Conservation (phyloP, 2,113 vertebrate species). For the Labrus mixtus region DNA sequence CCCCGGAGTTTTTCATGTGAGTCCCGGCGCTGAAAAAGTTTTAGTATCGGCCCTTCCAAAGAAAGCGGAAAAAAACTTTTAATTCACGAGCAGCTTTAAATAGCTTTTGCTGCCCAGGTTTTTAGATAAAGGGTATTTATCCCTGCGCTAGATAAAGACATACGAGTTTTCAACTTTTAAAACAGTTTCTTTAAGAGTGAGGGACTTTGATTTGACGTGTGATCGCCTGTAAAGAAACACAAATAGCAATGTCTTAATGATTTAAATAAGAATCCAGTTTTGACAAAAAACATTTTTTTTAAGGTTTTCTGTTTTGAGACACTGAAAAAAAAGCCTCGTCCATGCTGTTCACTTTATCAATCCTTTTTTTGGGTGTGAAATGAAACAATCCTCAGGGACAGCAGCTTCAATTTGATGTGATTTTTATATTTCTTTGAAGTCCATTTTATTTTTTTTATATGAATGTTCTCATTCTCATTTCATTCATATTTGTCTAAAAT, state of each 20-base stretch:
- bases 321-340: constrained; percentile 32
- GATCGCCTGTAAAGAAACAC: background rate
- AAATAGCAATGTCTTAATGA: constrained; percentile 20
- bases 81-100: constrained; percentile 43
- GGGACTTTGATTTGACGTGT: constrained; percentile 13
- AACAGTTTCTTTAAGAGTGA: constrained; percentile 72
- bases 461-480: constrained; percentile 86
- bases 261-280: constrained; percentile 25
- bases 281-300: constrained; percentile 14
- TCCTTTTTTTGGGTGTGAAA: constrained; percentile 34
- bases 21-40: constrained; percentile 83
- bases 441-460: constrained; percentile 27
- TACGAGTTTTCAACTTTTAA: constrained; percentile 55
- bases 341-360: no score
- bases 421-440: constrained; percentile 13
- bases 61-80: constrained; percentile 51
- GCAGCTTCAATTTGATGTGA: constrained; percentile 37
- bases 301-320: constrained; percentile 19
- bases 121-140: background rate
- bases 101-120: background rate
- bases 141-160: constrained; percentile 52
- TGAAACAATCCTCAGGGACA: constrained; percentile 12
- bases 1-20: constrained; percentile 99
- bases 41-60: constrained; percentile 44
- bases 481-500: constrained; percentile 85